Evolutionary conservation across 2,888 invertebrate genomes (phyloP), one percentile per base, ranked within the genome.

Genomic region (Linnaemya vulpina): DNA sequence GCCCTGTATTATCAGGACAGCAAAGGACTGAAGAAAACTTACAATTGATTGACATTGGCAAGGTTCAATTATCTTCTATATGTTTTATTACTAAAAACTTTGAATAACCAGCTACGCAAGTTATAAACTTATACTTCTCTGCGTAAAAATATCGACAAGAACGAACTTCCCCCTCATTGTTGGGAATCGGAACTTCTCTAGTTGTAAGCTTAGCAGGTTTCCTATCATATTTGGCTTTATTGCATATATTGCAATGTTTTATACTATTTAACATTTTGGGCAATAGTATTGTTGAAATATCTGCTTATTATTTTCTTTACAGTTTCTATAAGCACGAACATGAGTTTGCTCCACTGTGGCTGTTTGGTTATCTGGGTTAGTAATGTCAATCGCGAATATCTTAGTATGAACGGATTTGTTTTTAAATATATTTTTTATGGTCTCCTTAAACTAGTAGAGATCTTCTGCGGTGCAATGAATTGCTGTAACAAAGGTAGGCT

Each of bases 401-500:
- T 11, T 60, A 38, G 77, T 67, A 38, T 63, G 30, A 43, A 77
- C 40, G 51, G 73, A 65, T 70, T 77, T 83, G 13, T 51, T 68
- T 53, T 22, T 40, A 70, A 55, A 70, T 22, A 55, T 8, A 15
- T 40, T 7, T 35, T 78, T 58, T 30, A 78, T 71, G 5, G 43
- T 80, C 20, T 63, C 58, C 74, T 77, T 83, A 13, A 80, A 30
- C 20, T 82, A 67, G 46, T 78, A 75, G 25, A 78, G 53, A 38
- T 58, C 60, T 38, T 81, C 78, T 15, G 67, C 60, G 9, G 63
- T 67, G 43, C 86, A 86, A 49, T 83, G 46, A 30, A 86, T 83
- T 25, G 46, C 82, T 43, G 76, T 77, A 5, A 80, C 78, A 0
- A 79, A 30, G 9, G 73, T 73, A n/a, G 78, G 75, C 67, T 55